A percentile compares a stretch with the other conserved stretches of the same genome.
Evolutionary conservation across 37 sponge, comb jelly and placozoan genomes (phyloP).

Genomic region (Agelas oroides): DNA sequence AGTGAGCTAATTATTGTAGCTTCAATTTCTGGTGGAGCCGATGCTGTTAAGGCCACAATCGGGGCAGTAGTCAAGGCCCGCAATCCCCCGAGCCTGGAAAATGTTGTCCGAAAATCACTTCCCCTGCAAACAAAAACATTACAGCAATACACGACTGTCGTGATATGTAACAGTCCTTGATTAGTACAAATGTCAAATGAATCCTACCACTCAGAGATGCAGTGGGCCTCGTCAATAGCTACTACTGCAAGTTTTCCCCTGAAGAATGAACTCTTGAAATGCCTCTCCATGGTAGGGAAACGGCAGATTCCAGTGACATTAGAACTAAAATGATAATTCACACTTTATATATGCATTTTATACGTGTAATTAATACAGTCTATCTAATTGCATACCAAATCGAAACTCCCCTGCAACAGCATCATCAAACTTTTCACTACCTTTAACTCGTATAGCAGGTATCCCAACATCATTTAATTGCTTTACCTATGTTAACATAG

Average conservation of each 20-base stretch:
- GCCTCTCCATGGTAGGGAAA: background rate
- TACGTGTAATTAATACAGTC: too few species aligned
- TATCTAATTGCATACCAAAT: too few species aligned
- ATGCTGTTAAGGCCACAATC: background rate
- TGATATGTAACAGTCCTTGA: background rate
- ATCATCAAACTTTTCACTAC: too few species aligned
- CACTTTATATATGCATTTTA: too few species aligned
- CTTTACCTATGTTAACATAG: too few species aligned
- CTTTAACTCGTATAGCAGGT: too few species aligned
- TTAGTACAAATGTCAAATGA: background rate
- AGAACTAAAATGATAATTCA: too few species aligned
- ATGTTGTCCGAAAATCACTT: background rate
- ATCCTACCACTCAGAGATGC: background rate
- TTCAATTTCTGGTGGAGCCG: background rate
- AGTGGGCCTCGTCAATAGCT: background rate
- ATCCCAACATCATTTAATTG: too few species aligned
- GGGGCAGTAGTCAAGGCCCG: background rate
- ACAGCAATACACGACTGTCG: background rate
- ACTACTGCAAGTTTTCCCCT: background rate
- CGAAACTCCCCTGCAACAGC: too few species aligned
- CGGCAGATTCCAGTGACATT: background rate
- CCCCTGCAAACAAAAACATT: background rate
- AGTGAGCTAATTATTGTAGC: background rate
- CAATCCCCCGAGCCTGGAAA: background rate
- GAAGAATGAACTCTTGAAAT: background rate